Conservation (phyloP, 2,888 invertebrate species). For the Nemoura dubitans region DNA sequence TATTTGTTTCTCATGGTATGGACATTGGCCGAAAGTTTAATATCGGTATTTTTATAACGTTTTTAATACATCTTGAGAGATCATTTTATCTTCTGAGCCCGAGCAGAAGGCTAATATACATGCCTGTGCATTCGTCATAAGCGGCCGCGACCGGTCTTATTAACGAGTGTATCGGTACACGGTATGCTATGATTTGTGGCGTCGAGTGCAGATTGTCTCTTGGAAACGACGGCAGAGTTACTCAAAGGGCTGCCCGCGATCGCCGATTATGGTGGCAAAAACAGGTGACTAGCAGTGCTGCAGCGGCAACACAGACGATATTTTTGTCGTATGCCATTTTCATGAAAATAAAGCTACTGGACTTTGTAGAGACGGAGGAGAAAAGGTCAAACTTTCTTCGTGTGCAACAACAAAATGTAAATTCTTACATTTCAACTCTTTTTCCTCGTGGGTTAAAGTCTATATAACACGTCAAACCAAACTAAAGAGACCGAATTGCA, state of each 20-base stretch:
- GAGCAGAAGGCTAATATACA: constrained; percentile 32
- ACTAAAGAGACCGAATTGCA: no score
- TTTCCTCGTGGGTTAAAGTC: no score
- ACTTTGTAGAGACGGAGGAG: background rate
- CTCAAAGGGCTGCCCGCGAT: constrained; percentile 15
- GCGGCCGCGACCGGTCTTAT: background rate
- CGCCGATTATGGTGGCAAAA: constrained; percentile 30
- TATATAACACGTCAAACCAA: no score
- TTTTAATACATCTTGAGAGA: constrained; percentile 9
- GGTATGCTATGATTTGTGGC: constrained; percentile 13
- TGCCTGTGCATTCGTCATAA: constrained; percentile 44
- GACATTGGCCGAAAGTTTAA: constrained; percentile 14
- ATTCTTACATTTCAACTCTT: no score
- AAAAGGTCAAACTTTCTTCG: no score
- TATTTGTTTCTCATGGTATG: background rate
- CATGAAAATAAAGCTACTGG: background rate
- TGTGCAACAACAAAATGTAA: no score
- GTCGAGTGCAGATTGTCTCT: background rate
- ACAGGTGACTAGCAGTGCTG: background rate
- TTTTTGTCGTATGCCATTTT: background rate
- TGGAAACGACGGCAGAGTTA: constrained; percentile 10
- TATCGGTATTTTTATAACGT: constrained; percentile 24
- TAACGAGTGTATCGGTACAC: background rate
- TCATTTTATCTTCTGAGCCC: constrained; percentile 25
- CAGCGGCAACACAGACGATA: background rate